Base-by-base conservation (phyloP, 1,140 invertebrate species). In the Temnothorax curvispinosus region DNA sequence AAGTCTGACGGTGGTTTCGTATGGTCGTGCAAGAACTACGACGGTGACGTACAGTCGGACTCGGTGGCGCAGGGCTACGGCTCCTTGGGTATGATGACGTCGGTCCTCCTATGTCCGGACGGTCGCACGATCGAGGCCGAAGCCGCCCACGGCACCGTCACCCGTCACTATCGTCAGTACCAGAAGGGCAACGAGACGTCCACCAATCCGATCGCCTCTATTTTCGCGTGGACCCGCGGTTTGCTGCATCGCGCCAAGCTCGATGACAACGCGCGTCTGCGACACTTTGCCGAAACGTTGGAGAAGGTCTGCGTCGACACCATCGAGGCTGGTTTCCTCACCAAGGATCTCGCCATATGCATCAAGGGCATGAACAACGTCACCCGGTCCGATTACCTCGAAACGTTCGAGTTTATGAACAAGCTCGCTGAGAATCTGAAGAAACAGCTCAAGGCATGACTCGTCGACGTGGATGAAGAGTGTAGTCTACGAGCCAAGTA, bases 21-120 rank as follows among this genome's bases (percentile, higher is more conserved):
- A 0, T 99, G 99, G 99, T 99, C 99, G 32, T 98, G 99, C 95
- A 99, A 99, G 94, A 99, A 99, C 94, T 99, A 99, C 94, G 99
- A 99, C 94, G 99, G 99, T 52, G 99, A 99, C 96, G 99, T 99
- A 0, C 99, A 99, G 94, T 99, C 98, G 0, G 99, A 99, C 95
- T 99, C 98, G 6, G 98, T 99, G 21, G 99, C 99, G 90, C 99
- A 99, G 96, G 99, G 99, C 88, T 98, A 97, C 92, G 98, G 98
- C 38, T 99, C 98, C 3, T 95, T 99, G 27, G 99, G 99, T 78
- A 96, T 99, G 90, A 99, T 99, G 99, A 99, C 99, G 0, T 99
- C 98, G 41, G 99, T 99, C 0, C 96, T 99, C 15, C 94, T 99
- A 74, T 99, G 98, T 93, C 99, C 99, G 5, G 99, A 99, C 96